Conservation (phyloP, 2,888 invertebrate species). For the Tricholauxania praeusta region DNA sequence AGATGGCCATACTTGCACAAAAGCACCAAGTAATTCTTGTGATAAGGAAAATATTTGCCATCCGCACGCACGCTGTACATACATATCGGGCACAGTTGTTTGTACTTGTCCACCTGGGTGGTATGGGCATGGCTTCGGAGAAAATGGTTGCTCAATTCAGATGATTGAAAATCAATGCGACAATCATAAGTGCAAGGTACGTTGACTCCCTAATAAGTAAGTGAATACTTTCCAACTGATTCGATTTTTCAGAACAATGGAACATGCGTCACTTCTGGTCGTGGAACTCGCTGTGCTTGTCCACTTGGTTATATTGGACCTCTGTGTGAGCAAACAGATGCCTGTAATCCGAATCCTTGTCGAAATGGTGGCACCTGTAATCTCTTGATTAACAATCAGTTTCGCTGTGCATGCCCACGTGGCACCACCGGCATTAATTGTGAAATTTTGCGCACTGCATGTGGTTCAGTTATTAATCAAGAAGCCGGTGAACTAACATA, state of each 20-base stretch:
- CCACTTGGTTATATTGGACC: constrained; percentile 68
- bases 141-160: constrained; percentile 75
- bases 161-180: constrained; percentile 68
- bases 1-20: constrained; percentile 80
- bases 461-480: constrained; percentile 72
- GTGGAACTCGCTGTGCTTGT: constrained; percentile 59
- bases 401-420: constrained; percentile 75
- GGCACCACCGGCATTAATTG: constrained; percentile 79
- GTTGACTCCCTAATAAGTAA: neutral
- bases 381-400: constrained; percentile 51
- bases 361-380: constrained; percentile 83
- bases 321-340: constrained; percentile 73
- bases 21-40: constrained; percentile 56
- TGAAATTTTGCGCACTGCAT: constrained; percentile 71
- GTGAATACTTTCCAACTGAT: no score
- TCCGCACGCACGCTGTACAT: constrained; percentile 83
- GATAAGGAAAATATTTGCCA: constrained; percentile 76
- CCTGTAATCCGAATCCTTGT: constrained; percentile 82
- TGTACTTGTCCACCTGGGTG: constrained; percentile 86
- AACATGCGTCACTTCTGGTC: constrained; percentile 54
- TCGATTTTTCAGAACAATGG: constrained; percentile 72
- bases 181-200: constrained; percentile 70
- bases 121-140: constrained; percentile 85
- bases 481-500: constrained; percentile 74
- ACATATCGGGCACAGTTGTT: constrained; percentile 73